Conservation (phyloP, 2,888 invertebrate species). For the Galerucella calmariensis region DNA sequence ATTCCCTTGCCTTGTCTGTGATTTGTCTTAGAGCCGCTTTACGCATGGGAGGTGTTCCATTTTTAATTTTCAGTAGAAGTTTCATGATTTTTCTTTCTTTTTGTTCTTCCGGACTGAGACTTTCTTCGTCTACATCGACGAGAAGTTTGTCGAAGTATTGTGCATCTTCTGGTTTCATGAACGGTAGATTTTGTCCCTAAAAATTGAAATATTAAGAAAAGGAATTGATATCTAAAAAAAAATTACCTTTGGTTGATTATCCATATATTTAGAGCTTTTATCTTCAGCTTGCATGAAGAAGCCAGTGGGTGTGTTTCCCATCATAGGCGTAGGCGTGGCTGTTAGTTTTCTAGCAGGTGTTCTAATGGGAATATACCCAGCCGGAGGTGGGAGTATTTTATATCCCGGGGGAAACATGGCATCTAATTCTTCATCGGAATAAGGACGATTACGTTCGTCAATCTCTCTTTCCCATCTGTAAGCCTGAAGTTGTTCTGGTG, state of each 20-base stretch:
- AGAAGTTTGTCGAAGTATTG: conserved; percentile 99
- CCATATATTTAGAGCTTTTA: conserved; percentile 86
- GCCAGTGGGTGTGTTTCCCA: conserved; percentile 85
- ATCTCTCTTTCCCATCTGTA: conserved; percentile 99
- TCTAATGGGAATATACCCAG: conserved; percentile 92
- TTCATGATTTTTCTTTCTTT: conserved; percentile 99
- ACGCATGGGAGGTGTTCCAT: conserved; percentile 99
- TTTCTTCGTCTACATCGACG: conserved; percentile 97
- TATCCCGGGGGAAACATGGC: conserved; percentile 98
- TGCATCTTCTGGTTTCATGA: conserved; percentile 99
- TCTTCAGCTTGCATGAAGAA: conserved; percentile 96
- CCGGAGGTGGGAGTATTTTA: conserved; percentile 69
- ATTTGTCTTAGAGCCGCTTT: conserved; percentile 98
- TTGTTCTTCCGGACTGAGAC: conserved; percentile 93
- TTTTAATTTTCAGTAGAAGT: conserved; percentile 96
- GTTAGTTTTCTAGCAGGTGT: conserved; percentile 98
- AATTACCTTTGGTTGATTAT: conserved; percentile 86
- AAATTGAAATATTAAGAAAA: not conserved
- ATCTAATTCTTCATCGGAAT: conserved; percentile 97
- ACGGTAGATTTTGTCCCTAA: conserved; percentile 83
- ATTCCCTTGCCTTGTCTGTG: conserved; percentile 98
- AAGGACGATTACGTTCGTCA: conserved; percentile 95
- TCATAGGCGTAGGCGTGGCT: conserved; percentile 97
- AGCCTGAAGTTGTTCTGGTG: conserved; percentile 98
- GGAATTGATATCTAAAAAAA: not conserved